These are phyloP conservation scores for Cetoscarus ocellatus DNA, from an alignment of 2,797 vertebrate genomes.

Conservation along the genomic window DNA sequence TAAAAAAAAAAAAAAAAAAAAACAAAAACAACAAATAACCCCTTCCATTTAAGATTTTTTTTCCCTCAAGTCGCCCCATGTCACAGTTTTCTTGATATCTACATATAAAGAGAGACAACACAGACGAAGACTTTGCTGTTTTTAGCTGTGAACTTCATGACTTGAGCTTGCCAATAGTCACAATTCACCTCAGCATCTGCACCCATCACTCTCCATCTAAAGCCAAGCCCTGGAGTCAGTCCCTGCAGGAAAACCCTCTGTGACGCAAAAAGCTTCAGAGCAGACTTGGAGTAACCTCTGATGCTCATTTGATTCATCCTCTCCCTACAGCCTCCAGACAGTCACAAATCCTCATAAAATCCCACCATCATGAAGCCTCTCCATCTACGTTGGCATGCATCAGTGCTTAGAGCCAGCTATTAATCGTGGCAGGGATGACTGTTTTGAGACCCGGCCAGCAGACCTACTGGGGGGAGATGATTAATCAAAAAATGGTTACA, in stretches of 20 bases:
- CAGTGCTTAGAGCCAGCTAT: conserved; percentile 59
- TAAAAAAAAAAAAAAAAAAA: no score
- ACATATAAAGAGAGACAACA: conserved; percentile 11
- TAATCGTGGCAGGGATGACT: conserved; percentile 70
- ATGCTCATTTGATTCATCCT: conserved; percentile 41
- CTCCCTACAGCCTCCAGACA: conserved; percentile 40
- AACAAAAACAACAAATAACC: no score
- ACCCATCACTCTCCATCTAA: neutral
- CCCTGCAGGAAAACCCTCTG: conserved; percentile 19
- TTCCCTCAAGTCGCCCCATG: neutral
- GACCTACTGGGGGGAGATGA: conserved; percentile 34
- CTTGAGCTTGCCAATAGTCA: conserved; percentile 5
- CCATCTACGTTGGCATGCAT: conserved; percentile 59
- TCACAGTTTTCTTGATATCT: neutral
- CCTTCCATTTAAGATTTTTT: no score
- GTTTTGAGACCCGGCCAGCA: conserved; percentile 67
- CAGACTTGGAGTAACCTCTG: conserved; percentile 39
- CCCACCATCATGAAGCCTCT: conserved; percentile 53
- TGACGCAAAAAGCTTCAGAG: conserved; percentile 39
- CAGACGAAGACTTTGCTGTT: neutral
- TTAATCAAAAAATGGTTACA: conserved; percentile 62
- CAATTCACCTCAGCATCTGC: conserved; percentile 1
- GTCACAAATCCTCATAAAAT: conserved; percentile 56
- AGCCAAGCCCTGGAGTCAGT: conserved; percentile 17
- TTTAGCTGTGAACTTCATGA: conserved; percentile 14